phyloP scores from a whole-genome alignment of 2,888 invertebrate genomes.

The Petrolisthes cinctipes region DNA sequence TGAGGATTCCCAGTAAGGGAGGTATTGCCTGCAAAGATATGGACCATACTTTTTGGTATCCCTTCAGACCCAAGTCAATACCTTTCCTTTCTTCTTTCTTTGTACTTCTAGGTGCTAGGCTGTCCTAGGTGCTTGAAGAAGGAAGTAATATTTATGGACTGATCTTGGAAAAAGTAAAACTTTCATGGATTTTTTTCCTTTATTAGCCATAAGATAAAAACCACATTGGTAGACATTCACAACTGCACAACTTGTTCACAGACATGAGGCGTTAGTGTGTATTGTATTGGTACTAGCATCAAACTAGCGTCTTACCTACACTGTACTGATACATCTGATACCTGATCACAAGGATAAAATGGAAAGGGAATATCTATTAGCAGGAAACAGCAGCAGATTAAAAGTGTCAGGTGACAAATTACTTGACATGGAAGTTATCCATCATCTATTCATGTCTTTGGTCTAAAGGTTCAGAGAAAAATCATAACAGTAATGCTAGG shows the following conservation, averaged over 20 bases:
- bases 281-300: slow-evolving; percentile 60
- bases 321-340: slow-evolving; percentile 62
- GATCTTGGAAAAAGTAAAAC: neutral
- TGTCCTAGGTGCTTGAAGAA: no score
- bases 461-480: slow-evolving; percentile 58
- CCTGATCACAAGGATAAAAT: slow-evolving; percentile 60
- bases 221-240: slow-evolving; percentile 64
- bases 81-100: no score
- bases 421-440: slow-evolving; percentile 56
- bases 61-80: no score
- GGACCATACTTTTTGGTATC: no score
- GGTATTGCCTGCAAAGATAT: no score
- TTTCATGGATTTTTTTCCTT: slow-evolving; percentile 45
- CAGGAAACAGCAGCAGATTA: slow-evolving; percentile 57
- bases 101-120: no score
- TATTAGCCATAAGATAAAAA: slow-evolving; percentile 64
- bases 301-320: slow-evolving; percentile 59
- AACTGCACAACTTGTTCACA: slow-evolving; percentile 63
- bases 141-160: neutral
- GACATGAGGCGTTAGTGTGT: slow-evolving; percentile 62
- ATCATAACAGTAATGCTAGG: slow-evolving; percentile 58
- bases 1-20: no score
- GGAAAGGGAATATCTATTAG: slow-evolving; percentile 61
- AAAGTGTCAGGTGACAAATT: slow-evolving; percentile 47
- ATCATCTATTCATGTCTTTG: slow-evolving; percentile 61